phyloP scores from a whole-genome alignment of 2,797 vertebrate species.

The Geotrypetes seraphini region DNA sequence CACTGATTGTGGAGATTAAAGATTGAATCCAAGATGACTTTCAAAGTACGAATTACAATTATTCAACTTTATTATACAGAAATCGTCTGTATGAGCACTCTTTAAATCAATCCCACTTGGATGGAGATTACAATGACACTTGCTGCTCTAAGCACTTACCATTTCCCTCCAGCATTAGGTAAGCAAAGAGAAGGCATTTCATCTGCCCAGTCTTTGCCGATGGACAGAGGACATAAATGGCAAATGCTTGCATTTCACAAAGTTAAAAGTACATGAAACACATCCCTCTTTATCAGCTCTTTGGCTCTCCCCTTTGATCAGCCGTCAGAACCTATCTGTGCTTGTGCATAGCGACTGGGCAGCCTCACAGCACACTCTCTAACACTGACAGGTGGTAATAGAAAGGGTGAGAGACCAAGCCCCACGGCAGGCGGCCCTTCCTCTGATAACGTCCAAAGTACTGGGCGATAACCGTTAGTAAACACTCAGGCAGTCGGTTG shows the following conservation, averaged over 20 bases:
- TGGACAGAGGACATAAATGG: conserved; percentile 40
- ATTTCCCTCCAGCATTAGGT: conserved; percentile 48
- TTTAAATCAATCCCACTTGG: conserved; percentile 43
- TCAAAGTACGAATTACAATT: conserved; percentile 49
- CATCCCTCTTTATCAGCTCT: conserved; percentile 65
- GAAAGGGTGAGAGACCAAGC: conserved; percentile 68
- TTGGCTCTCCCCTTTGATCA: conserved; percentile 73
- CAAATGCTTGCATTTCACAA: conserved; percentile 51
- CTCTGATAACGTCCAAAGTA: conserved; percentile 67
- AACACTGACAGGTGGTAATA: conserved; percentile 81
- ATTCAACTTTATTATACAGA: conserved; percentile 37
- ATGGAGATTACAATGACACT: conserved; percentile 48
- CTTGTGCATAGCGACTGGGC: conserved; percentile 53
- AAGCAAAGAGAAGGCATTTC: conserved; percentile 47
- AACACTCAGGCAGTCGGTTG: conserved; percentile 51
- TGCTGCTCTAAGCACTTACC: conserved; percentile 52
- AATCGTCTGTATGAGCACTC: conserved; percentile 41
- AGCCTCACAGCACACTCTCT: conserved; percentile 70
- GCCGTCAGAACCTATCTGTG: conserved; percentile 72
- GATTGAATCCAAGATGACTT: conserved; percentile 38
- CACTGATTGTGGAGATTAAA: conserved; percentile 37
- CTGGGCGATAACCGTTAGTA: conserved; percentile 72
- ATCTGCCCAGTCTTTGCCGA: conserved; percentile 53
- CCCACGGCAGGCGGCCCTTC: conserved; percentile 62
- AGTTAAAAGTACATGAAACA: conserved; percentile 68